Base-by-base conservation (phyloP, 2,113 vertebrate species). In the Malurus cyaneus region DNA sequence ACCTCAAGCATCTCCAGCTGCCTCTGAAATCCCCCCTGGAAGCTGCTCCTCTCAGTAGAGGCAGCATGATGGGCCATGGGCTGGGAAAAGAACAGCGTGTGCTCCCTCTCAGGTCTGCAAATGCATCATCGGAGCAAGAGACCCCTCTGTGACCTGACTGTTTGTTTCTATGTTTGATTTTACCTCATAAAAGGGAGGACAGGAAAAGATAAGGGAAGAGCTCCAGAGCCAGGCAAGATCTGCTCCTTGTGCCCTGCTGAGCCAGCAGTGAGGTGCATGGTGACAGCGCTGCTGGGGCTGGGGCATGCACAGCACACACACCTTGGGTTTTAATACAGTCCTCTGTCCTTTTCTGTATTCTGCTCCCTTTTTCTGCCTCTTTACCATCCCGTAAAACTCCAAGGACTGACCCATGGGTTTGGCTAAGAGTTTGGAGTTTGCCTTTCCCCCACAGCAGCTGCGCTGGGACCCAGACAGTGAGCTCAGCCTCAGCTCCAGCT, bases 1-100 rank as follows among this genome's bases (percentile, higher is more conserved):
- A 69, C 21, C 19, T 92, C 59, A 95, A 88, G 72, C 52, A 56
- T 18, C 56, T 80, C 53, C 72, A 86, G 64, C 34, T 83, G 86
- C 28, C 52, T 83, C 77, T 18, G 14, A 78, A 80, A 83, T 59
- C 13, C 39, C 24, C 4, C 11, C 20, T 28, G 29, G 14, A 92
- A 89, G 41, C 60, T 52, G 66, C 47, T 74, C 34, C 5, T 6
- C 42, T 59, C 53, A 39, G 25, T 8, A 57, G 19, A 62, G 20
- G 60, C 39, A 50, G 54, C 8, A 8, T 44, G 46, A 32, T 1
- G 84, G 47, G 50, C 65, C 5, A 31, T 3, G 36, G 65, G 36
- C 9, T 18, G 14, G 44, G n/a, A 67, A 70, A 74, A 76, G 57
- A 19, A 41, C 57, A 73, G 20, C 8, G 21, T 41, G 20, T 52